These are phyloP conservation scores for Smittia sp. DNA, from an alignment of 2,888 invertebrate genomes.

Conservation along the genomic window DNA sequence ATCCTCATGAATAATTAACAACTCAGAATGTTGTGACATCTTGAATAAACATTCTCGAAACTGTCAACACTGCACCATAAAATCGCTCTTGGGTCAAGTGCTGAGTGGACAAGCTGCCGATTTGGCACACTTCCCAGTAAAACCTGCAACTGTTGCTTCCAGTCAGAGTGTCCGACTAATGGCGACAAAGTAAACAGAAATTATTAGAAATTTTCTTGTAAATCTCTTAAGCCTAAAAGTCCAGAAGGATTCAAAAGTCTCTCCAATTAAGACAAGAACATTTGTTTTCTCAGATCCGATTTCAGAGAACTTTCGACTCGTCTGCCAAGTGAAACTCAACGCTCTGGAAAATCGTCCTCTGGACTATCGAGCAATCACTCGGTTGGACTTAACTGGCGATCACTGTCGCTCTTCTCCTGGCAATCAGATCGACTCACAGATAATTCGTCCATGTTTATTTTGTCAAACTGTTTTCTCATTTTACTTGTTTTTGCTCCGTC, in stretches of 20 bases:
- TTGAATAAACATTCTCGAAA: slow-evolving; percentile 7
- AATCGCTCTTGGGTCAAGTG: slow-evolving; percentile 22
- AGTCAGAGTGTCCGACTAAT: background rate
- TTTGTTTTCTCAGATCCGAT: slow-evolving; percentile 22
- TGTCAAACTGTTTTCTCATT: slow-evolving; percentile 6
- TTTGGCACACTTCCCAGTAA: slow-evolving; percentile 26
- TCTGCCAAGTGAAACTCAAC: slow-evolving; percentile 13
- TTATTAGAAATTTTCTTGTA: slow-evolving; percentile 6
- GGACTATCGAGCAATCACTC: background rate
- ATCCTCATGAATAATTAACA: slow-evolving; percentile 14
- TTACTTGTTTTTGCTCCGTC: background rate
- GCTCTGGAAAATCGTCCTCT: slow-evolving; percentile 16
- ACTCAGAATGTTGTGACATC: slow-evolving; percentile 34
- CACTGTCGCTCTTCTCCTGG: background rate
- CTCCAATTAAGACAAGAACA: slow-evolving; percentile 12
- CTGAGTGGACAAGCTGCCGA: slow-evolving; percentile 9
- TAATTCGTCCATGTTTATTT: slow-evolving; percentile 13
- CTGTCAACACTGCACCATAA: background rate
- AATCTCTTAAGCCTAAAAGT: background rate
- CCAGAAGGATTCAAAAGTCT: background rate
- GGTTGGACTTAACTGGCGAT: background rate
- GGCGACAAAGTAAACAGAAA: slow-evolving; percentile 11
- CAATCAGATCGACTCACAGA: slow-evolving; percentile 26
- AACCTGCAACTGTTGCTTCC: background rate
- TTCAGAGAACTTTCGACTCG: background rate